A percentile compares a stretch with the other conserved stretches of the same genome.
Evolutionary conservation across 30 jellyfish, hydroid and myxozoan species (phyloP).

Genomic region (Mastigias papua): DNA sequence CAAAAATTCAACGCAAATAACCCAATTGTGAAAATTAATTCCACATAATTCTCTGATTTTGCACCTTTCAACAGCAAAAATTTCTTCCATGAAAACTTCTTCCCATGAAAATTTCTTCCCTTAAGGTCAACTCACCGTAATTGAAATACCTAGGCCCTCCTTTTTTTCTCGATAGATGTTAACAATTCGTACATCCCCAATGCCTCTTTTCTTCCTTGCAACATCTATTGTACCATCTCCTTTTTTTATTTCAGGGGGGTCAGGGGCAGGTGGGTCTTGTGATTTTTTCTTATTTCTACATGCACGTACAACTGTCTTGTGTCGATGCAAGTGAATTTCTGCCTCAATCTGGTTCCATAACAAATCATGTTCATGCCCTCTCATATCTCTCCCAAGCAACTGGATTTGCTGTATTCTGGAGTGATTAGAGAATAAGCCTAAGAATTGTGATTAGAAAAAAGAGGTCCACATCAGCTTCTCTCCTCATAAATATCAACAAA

Average conservation of each 20-base stretch:
- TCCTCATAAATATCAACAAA: too few species aligned
- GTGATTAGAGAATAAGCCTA: too few species aligned
- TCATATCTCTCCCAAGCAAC: constrained; percentile 88
- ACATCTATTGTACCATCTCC: constrained; percentile 66
- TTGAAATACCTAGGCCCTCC: constrained; percentile 95
- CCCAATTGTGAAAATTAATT: too few species aligned
- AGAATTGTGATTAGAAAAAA: too few species aligned
- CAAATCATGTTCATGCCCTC: constrained; percentile 84
- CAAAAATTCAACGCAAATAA: too few species aligned
- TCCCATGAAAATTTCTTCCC: background rate
- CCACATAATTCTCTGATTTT: too few species aligned
- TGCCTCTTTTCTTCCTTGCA: constrained; percentile 79
- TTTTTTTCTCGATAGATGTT: constrained; percentile 76
- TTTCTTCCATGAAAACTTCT: too few species aligned
- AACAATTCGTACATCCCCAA: constrained; percentile 86
- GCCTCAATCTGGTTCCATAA: constrained; percentile 98
- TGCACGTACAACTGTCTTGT: constrained; percentile 95
- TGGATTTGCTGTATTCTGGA: constrained; percentile 94
- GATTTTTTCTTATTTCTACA: constrained; percentile 85
- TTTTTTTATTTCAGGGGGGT: constrained; percentile 47
- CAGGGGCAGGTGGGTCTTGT: constrained; percentile 68
- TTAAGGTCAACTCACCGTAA: constrained; percentile 69
- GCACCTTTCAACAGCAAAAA: too few species aligned
- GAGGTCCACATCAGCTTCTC: too few species aligned
- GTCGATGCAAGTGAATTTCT: constrained; percentile 95